A percentile compares a stretch with the other conserved stretches of the same genome.
Evolutionary conservation across 2,888 invertebrate species (phyloP).

Genomic region (Pycnomerus fuliginosus): DNA sequence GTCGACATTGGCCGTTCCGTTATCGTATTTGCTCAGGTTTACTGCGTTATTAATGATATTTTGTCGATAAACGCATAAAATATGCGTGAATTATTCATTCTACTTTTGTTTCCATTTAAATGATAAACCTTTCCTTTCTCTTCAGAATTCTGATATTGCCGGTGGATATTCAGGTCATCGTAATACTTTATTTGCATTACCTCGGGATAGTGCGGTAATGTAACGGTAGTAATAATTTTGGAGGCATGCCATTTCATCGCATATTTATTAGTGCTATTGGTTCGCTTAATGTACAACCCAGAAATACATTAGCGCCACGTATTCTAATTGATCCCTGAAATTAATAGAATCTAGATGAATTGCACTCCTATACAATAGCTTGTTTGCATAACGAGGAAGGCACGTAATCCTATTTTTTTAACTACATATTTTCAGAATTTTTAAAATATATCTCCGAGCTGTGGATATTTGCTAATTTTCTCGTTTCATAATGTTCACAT

Average conservation of each 20-base stretch:
- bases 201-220: conserved; percentile 21
- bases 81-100: conserved; percentile 14
- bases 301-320: conserved; percentile 19
- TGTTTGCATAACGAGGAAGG: conserved; percentile 12
- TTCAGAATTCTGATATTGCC: conserved; percentile 17
- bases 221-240: conserved; percentile 24
- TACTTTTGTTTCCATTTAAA: conserved; percentile 9
- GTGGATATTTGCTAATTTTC: conserved; percentile 17
- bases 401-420: conserved; percentile 17
- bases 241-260: conserved; percentile 23
- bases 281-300: conserved; percentile 19
- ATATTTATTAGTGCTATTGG: conserved; percentile 22
- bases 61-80: conserved; percentile 6
- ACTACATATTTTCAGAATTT: too few species aligned
- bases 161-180: conserved; percentile 12
- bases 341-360: conserved; percentile 12
- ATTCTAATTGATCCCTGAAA: conserved; percentile 21
- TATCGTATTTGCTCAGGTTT: conserved; percentile 19
- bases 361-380: conserved; percentile 5
- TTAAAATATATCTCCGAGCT: too few species aligned
- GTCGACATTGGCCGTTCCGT: too few species aligned
- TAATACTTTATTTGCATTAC: conserved; percentile 25
- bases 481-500: conserved; percentile 20
- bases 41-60: conserved; percentile 1
- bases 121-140: conserved; percentile 16